These are phyloP conservation scores for Euphonia xanthogaster DNA, from an alignment of 2,797 vertebrate species.

Conservation along the genomic window DNA sequence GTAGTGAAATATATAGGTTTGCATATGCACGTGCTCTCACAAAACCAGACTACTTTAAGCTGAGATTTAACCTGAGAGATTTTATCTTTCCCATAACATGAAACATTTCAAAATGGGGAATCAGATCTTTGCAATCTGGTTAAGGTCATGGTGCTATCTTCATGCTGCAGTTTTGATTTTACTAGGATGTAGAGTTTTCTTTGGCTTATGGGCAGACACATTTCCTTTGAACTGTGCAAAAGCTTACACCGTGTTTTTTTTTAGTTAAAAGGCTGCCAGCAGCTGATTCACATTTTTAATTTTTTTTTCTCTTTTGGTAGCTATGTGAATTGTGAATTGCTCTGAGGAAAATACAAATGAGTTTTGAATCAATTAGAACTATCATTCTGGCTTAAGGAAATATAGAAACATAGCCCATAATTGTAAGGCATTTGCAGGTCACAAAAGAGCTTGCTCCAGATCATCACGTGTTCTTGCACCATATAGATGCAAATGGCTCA, in stretches of 20 bases:
- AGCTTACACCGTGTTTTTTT: not conserved
- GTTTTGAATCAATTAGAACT: not conserved
- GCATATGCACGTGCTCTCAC: not conserved
- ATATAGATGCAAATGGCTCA: not conserved
- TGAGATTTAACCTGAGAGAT: not conserved
- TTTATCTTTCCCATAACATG: fast-evolving
- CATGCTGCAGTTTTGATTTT: not conserved
- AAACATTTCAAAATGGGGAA: not conserved
- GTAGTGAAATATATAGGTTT: not conserved
- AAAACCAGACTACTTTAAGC: not conserved
- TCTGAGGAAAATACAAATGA: not conserved
- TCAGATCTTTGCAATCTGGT: not conserved
- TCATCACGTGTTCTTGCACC: not conserved
- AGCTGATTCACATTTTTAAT: not conserved
- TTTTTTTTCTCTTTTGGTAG: not conserved
- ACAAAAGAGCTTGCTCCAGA: not conserved
- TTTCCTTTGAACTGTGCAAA: not conserved
- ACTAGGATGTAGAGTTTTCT: not conserved
- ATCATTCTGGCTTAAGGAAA: not conserved
- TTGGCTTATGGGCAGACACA: not conserved
- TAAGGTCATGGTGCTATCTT: not conserved
- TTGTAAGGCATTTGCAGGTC: not conserved
- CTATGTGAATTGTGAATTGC: not conserved
- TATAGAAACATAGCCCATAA: not conserved
- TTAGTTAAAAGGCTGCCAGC: not conserved